phyloP scores from a whole-genome alignment of 2,888 invertebrate species.

The Nomada ferruginata region DNA sequence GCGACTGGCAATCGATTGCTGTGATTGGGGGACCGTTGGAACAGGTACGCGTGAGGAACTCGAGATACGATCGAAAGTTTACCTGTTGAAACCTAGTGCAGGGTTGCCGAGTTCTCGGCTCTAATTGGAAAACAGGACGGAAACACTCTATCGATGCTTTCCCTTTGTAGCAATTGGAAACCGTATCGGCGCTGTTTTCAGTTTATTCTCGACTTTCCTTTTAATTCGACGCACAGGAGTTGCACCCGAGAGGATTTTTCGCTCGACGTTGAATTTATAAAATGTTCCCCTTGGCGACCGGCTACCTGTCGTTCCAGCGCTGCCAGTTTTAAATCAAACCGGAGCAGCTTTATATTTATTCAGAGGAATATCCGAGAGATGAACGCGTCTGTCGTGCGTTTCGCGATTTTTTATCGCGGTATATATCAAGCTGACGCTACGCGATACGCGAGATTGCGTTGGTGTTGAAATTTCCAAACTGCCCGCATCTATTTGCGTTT shows the following conservation, averaged over 20 bases:
- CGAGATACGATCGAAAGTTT: constrained; percentile 3
- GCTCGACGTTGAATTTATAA: too few relatives aligned
- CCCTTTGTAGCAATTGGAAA: neutral
- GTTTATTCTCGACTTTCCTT: neutral
- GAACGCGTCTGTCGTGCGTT: neutral
- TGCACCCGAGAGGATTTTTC: neutral
- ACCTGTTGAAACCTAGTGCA: constrained; percentile 14
- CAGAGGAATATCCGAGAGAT: too few relatives aligned
- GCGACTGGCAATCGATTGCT: constrained; percentile 14
- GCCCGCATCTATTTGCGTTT: constrained; percentile 46
- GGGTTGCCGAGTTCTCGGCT: neutral
- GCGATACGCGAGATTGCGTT: constrained; percentile 2
- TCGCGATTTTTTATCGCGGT: constrained; percentile 24
- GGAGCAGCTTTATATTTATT: too few relatives aligned
- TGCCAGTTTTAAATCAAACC: too few relatives aligned
- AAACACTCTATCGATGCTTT: neutral
- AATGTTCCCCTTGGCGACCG: too few relatives aligned
- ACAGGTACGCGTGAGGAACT: too few relatives aligned
- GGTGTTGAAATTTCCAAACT: constrained; percentile 16
- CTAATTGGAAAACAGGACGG: neutral
- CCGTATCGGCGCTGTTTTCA: too few relatives aligned
- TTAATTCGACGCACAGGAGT: neutral
- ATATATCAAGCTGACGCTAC: neutral
- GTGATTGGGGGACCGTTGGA: neutral
- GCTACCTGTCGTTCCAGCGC: too few relatives aligned